Base-by-base conservation (phyloP, 92 coral and sea anemone species). In the Parazoanthus swiftii region DNA sequence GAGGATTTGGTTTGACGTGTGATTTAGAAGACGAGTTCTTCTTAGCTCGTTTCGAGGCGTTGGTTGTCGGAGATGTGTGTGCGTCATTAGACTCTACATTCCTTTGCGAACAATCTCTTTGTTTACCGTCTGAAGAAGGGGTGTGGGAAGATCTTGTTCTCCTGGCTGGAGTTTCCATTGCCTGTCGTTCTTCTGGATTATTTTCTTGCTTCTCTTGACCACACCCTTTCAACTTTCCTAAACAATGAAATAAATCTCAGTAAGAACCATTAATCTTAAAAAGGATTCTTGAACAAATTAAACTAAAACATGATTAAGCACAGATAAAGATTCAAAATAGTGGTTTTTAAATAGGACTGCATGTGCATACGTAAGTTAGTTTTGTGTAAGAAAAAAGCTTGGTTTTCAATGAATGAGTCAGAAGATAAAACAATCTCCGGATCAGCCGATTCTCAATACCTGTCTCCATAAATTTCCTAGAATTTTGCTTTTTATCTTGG, bases 81-180 rank as follows among this genome's bases (percentile, higher is more conserved):
- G 79, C 42, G 9, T 25, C 43, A 33, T 72, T 83, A 1, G 48
- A 29, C 11, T 84, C 87, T 44, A 26, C 29, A 46, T 38, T 74
- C 16, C 72, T 10, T 2, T 29, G 9, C 4, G 50, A 20, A 1
- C 13, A 50, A 29, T 79, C 82, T 79, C 56, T 50, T 50, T 26
- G 82, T 25, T 36, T 80, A 35, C 65, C 50, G 6, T 10, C 79
- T 70, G 77, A 44, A 68, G 79, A 66, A n/a, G 66, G 23, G 66
- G 20, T 6, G 25, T 51, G 25, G 15, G 63, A 51, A 26, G 87
- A 84, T 50, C 87, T 71, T 26, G 79, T 70, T 84, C 67, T 44
- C 42, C 87, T 84, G 18, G 66, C 29, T 70, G 66, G 79, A 16
- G 65, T 71, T 38, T 46, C 79, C 8, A 15, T 50, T 23, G 14